phyloP scores from a whole-genome alignment of 2,113 vertebrate genomes.

The Barnardius zonarius region DNA sequence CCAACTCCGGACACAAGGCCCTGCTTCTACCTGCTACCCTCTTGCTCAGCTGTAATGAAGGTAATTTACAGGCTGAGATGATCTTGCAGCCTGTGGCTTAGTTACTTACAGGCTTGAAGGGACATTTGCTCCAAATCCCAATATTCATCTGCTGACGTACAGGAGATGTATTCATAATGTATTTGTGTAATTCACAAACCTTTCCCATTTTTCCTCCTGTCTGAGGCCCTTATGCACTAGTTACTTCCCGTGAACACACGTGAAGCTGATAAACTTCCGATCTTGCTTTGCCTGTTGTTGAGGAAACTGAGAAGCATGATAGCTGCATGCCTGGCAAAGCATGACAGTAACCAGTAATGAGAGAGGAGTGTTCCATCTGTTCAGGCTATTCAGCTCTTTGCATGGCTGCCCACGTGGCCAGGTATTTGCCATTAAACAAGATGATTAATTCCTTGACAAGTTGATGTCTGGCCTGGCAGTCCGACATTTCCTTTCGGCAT shows the following conservation, averaged over 20 bases:
- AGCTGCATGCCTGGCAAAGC: neutral
- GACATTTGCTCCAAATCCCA: neutral
- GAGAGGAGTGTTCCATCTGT: neutral
- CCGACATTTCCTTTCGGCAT: neutral
- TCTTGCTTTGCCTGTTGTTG: neutral
- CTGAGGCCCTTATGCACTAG: neutral
- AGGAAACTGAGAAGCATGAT: neutral
- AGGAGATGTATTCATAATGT: neutral
- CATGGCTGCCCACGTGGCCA: neutral
- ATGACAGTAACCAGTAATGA: neutral
- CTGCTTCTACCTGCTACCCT: neutral
- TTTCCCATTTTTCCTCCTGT: neutral
- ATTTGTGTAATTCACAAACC: neutral
- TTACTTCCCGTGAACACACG: neutral
- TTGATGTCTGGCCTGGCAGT: slow-evolving; percentile 13
- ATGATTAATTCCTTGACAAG: slow-evolving; percentile 17
- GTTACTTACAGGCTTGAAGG: neutral
- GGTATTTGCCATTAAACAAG: slow-evolving; percentile 11
- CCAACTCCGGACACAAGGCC: neutral
- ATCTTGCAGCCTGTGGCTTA: neutral
- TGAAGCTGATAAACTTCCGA: neutral
- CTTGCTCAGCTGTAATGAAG: neutral
- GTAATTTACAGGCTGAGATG: neutral
- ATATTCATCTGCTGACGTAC: neutral
- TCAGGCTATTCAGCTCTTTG: neutral